Percentiles rank a stretch among this genome's conserved stretches.
Evolutionary conservation across 2,888 invertebrate species (phyloP).

Genomic region (Branchipolynoe longqiensis): DNA sequence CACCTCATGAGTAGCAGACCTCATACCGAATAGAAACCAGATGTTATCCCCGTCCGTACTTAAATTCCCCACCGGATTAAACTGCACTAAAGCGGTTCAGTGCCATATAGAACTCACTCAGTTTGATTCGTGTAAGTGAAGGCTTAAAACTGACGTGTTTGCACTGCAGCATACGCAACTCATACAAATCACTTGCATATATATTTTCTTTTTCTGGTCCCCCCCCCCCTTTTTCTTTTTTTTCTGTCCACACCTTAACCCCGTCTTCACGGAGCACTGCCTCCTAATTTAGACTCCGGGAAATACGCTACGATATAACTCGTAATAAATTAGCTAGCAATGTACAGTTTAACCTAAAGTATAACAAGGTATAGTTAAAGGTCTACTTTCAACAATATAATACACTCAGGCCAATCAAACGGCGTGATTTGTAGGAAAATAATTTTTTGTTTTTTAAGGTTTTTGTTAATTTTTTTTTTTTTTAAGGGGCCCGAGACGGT

Average conservation of each 20-base stretch:
- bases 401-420: conserved; percentile 23
- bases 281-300: not conserved
- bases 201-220: conserved; percentile 15
- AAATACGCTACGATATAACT: not conserved
- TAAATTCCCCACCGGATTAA: not conserved
- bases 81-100: not conserved
- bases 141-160: conserved; percentile 18
- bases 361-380: conserved; percentile 25
- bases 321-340: conserved; percentile 55
- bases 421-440: not conserved
- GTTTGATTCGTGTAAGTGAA: not conserved
- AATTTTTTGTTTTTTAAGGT: too few relatives aligned
- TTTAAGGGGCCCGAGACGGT: too few relatives aligned
- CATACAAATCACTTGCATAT: conserved; percentile 36
- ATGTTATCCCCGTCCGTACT: not conserved
- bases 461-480: too few relatives aligned
- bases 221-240: conserved; percentile 37
- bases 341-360: conserved; percentile 41
- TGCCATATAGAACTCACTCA: too few relatives aligned
- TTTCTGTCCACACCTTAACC: not conserved
- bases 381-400: conserved; percentile 42
- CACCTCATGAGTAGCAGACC: not conserved
- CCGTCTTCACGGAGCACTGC: not conserved
- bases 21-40: not conserved
- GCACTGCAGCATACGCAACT: not conserved